Base-by-base conservation (phyloP, 2,888 invertebrate species). In the Nematopogon swammerdamellus region DNA sequence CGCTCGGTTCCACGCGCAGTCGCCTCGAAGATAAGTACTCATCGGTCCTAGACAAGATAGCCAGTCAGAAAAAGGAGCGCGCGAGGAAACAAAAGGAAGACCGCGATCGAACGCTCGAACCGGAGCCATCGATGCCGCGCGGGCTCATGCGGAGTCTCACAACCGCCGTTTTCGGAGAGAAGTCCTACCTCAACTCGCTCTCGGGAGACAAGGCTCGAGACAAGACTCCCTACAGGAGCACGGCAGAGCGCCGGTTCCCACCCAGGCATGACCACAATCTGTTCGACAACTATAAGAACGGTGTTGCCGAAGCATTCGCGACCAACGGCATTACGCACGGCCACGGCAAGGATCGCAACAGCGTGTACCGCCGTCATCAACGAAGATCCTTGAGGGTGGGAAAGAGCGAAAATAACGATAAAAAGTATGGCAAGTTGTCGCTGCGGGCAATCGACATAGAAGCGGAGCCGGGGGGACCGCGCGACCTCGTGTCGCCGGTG, bases 11-110 rank as follows among this genome's bases (percentile, higher is more conserved):
- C 52, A 86, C 88, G 19, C 82, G 89, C 48, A 85, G 82, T 53
- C 85, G 89, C 17, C 72, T 90, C 59, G 90, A 91, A 72, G 89
- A 91, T 63, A 91, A 91, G 68, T 91, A 91, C 69, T 85, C 89
- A 1, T 84, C 88, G 17, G 85, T 91, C 18, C 72, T 91, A 59
- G 89, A 91, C 62, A 84, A 84, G 61, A 85, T 88, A 57, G 86
- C 88, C 19, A 66, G 68, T 46, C 76, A 84, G 57, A 82, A 82
- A 61, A 80, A 84, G 54, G 80, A 83, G 57, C 72, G 72, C 46
- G 80, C 82, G 46, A 67, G 66, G 52, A 72, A 66, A 53, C 73
- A 74, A 56, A 77, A 74, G 55, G 80, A 82, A 60, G 82, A 87
- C 62, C 82, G 83, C 2, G 91, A 90, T 58, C 86, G 86, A 68